Percentiles rank a stretch among this genome's conserved stretches.
Evolutionary conservation across 2,888 invertebrate genomes (phyloP).

Genomic region (Sthenelais limicola): DNA sequence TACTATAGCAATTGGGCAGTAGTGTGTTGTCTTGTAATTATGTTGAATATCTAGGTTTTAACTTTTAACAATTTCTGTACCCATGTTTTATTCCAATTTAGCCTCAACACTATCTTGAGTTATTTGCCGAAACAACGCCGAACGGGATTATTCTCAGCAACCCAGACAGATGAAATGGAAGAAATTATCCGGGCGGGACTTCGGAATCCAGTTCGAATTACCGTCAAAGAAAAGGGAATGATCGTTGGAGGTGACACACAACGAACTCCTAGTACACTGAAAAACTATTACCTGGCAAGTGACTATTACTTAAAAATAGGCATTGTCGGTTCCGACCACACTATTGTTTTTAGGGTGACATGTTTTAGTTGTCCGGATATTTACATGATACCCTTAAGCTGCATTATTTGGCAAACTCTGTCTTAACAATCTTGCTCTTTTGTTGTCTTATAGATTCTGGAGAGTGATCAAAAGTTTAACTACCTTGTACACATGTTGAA

Average conservation of each 20-base stretch:
- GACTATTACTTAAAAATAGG: background rate
- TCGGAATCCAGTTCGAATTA: conserved; percentile 91
- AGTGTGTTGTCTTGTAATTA: too few species aligned
- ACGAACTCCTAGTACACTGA: conserved; percentile 74
- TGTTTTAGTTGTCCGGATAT: background rate
- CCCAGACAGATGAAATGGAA: conserved; percentile 94
- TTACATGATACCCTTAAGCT: background rate
- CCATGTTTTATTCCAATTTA: conserved; percentile 51
- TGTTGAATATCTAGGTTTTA: too few species aligned
- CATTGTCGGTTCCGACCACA: too few species aligned
- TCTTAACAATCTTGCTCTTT: too few species aligned
- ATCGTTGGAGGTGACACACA: conserved; percentile 51
- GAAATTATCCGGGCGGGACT: conserved; percentile 93
- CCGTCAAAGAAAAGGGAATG: conserved; percentile 83
- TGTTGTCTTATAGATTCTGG: conserved; percentile 58
- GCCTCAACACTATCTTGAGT: conserved; percentile 89
- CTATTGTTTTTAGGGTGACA: background rate
- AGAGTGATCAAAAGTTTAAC: conserved; percentile 81
- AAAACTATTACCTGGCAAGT: conserved; percentile 82
- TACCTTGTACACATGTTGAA: conserved; percentile 86
- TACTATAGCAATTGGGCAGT: too few species aligned
- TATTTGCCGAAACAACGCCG: conserved; percentile 93
- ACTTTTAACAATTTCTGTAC: too few species aligned
- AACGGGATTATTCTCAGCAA: conserved; percentile 98
- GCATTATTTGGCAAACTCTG: background rate